A percentile compares a stretch with the other conserved stretches of the same genome.
phyloP scores from a whole-genome alignment of 1,140 invertebrate species.

The Penaeus chinensis region DNA sequence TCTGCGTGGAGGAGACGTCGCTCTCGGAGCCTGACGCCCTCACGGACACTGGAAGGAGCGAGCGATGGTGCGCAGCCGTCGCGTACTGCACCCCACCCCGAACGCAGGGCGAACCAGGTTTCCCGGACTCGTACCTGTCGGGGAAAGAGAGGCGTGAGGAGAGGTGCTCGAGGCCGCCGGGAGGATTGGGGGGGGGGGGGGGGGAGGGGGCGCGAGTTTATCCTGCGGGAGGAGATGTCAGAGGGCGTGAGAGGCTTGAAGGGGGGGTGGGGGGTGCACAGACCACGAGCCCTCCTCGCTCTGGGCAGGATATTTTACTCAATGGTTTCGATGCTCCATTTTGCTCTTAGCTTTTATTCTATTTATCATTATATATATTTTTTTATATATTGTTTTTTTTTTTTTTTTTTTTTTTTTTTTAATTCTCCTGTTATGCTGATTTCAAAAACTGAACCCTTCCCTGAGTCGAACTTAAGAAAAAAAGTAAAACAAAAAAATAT shows the following conservation, averaged over 20 bases:
- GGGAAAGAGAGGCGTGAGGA: conserved; percentile 64
- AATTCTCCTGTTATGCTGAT: no score
- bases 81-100: conserved; percentile 68
- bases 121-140: conserved; percentile 76
- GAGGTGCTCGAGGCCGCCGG: not conserved
- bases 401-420: no score
- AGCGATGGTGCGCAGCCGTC: conserved; percentile 45
- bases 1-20: conserved; percentile 75
- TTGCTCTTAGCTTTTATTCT: not conserved
- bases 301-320: conserved; percentile 9
- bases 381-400: no score
- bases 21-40: conserved; percentile 75
- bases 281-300: not conserved
- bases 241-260: conserved; percentile 14
- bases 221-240: not conserved
- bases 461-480: no score
- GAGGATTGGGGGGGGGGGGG: not conserved
- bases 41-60: conserved; percentile 58
- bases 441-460: no score
- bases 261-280: not conserved
- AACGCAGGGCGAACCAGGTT: conserved; percentile 94
- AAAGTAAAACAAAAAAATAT: no score
- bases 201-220: not conserved
- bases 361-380: not conserved
- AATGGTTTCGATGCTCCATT: not conserved